A percentile compares a stretch with the other conserved stretches of the same genome.
Conservation (phyloP, 2,113 vertebrate genomes). For the Ivindomyrus marchei region DNA sequence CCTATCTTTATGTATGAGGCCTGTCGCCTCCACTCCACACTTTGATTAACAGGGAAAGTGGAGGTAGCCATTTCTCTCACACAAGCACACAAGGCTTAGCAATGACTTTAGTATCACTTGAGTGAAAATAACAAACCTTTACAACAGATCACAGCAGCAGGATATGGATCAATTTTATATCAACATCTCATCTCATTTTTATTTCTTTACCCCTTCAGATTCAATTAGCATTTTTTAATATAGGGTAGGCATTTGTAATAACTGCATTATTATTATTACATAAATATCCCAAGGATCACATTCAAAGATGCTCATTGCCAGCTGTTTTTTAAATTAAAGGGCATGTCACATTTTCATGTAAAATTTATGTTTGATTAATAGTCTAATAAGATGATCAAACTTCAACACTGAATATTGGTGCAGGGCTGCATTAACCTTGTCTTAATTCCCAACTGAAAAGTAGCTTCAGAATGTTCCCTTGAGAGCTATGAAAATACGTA, state of each 20-base stretch:
- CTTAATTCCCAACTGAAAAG: slow-evolving; percentile 7
- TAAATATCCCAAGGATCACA: slow-evolving; percentile 32
- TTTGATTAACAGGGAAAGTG: slow-evolving; percentile 43
- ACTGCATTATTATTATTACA: slow-evolving; percentile 36
- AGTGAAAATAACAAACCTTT: slow-evolving; percentile 48
- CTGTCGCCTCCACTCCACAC: slow-evolving; percentile 27
- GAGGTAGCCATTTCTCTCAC: slow-evolving; percentile 35
- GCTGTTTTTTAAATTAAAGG: slow-evolving; percentile 10
- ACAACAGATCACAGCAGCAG: slow-evolving; percentile 38
- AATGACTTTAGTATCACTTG: slow-evolving; percentile 58
- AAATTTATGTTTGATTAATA: slow-evolving; percentile 40
- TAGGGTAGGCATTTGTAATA: slow-evolving; percentile 17
- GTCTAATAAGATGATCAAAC: slow-evolving; percentile 19
- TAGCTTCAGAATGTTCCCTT: neutral
- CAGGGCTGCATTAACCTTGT: neutral
- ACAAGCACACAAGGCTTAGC: slow-evolving; percentile 23
- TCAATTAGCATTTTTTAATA: neutral
- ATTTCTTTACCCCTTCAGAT: neutral
- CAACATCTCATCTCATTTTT: neutral
- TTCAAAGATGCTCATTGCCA: slow-evolving; percentile 15
- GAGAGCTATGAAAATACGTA: slow-evolving; percentile 16
- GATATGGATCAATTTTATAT: neutral
- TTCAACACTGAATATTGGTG: slow-evolving; percentile 11
- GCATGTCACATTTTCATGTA: slow-evolving; percentile 22
- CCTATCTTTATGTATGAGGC: slow-evolving; percentile 47